Conservation (phyloP, 2,113 vertebrate species). For the Aptenodytes forsteri region DNA sequence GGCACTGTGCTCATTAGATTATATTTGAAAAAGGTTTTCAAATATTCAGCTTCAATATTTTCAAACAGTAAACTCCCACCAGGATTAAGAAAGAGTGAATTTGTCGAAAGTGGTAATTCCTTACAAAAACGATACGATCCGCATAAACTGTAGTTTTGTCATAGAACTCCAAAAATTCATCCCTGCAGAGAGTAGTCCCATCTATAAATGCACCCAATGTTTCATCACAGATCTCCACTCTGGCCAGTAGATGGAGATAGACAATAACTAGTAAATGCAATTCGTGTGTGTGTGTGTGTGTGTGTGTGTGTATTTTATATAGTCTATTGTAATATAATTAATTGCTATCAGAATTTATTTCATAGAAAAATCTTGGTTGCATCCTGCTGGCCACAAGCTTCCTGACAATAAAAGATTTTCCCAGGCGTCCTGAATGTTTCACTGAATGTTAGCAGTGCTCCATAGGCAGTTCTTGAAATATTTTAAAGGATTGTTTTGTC, state of each 20-base stretch:
- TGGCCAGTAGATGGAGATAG: conserved; percentile 54
- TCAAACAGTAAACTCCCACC: not conserved
- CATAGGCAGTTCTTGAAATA: not conserved
- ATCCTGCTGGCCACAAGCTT: not conserved
- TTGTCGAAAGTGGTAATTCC: not conserved
- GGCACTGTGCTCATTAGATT: not conserved
- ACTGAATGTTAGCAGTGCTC: not conserved
- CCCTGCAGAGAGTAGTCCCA: too few relatives aligned
- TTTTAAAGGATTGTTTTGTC: not conserved
- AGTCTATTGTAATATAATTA: not conserved
- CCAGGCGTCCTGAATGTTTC: not conserved
- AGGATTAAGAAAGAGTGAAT: not conserved
- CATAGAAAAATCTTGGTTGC: not conserved
- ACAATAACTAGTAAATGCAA: not conserved
- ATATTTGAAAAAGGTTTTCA: not conserved
- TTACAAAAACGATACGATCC: not conserved
- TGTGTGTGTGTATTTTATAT: not conserved
- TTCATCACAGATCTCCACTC: not conserved
- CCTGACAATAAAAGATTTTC: not conserved
- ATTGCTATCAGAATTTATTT: not conserved
- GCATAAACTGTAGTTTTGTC: not conserved
- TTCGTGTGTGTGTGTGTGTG: rapidly evolving
- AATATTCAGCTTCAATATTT: not conserved
- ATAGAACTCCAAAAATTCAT: not conserved
- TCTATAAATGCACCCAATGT: rapidly evolving